phyloP scores from a whole-genome alignment of 2,797 vertebrate species.

The Cirrhinus molitorella region DNA sequence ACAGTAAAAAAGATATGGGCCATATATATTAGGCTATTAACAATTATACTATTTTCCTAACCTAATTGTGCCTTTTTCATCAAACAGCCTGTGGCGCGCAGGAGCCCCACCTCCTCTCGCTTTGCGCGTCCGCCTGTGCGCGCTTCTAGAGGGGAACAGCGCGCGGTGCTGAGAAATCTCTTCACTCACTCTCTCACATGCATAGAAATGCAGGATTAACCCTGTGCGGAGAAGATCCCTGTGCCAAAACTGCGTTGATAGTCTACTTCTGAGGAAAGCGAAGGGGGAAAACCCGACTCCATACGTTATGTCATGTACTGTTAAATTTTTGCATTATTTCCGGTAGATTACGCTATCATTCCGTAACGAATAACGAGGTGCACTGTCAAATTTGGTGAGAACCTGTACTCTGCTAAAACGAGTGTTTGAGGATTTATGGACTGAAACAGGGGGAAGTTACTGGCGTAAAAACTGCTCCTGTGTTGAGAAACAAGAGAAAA shows the following conservation, averaged over 20 bases:
- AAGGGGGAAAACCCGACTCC: conserved; percentile 23
- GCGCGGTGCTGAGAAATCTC: conserved; percentile 72
- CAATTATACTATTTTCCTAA: conserved; percentile 51
- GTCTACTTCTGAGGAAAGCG: conserved; percentile 29
- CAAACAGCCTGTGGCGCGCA: conserved; percentile 61
- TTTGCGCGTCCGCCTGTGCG: conserved; percentile 67
- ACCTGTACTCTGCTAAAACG: conserved; percentile 12
- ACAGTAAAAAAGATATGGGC: neutral
- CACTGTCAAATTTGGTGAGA: neutral
- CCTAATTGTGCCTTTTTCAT: conserved; percentile 50
- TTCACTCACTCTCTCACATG: conserved; percentile 70
- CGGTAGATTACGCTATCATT: conserved; percentile 12
- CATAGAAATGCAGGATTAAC: conserved; percentile 72
- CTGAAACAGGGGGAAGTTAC: neutral
- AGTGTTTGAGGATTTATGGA: conserved; percentile 41
- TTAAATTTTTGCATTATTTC: conserved; percentile 28
- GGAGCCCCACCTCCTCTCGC: conserved; percentile 80
- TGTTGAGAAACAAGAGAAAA: conserved; percentile 4
- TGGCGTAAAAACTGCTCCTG: neutral
- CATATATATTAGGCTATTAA: conserved; percentile 22
- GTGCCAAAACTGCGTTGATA: conserved; percentile 41
- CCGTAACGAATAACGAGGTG: conserved; percentile 24
- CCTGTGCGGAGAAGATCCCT: conserved; percentile 48
- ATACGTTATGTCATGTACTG: neutral
- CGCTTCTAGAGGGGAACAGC: conserved; percentile 69